Conservation (phyloP, 1,140 invertebrate species). For the Psilanteris sp. region DNA sequence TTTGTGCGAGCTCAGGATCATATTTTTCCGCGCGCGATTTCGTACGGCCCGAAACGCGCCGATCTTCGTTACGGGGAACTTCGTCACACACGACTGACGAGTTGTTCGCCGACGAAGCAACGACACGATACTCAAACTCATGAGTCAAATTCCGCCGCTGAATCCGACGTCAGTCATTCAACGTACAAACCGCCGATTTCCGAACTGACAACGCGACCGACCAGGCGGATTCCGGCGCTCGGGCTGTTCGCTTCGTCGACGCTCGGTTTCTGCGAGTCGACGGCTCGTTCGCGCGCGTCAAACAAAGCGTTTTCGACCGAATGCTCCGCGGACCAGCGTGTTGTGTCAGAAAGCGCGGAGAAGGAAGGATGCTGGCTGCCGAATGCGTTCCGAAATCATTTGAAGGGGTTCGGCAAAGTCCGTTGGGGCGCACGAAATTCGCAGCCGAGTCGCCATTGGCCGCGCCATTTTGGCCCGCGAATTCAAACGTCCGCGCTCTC, state of each 20-base stretch:
- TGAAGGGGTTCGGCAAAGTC: no score
- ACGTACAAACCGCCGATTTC: not conserved
- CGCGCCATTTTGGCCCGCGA: no score
- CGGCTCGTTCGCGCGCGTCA: not conserved
- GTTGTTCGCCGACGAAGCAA: slow-evolving; percentile 49
- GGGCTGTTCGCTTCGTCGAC: not conserved
- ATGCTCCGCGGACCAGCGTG: no score
- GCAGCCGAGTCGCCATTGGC: no score
- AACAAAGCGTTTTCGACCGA: not conserved
- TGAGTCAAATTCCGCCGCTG: slow-evolving; percentile 36
- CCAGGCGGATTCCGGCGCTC: not conserved
- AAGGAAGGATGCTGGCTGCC: no score
- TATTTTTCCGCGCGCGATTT: slow-evolving; percentile 28
- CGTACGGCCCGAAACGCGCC: slow-evolving; percentile 2
- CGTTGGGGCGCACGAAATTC: no score
- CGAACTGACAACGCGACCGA: slow-evolving; percentile 5
- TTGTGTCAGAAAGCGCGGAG: no score
- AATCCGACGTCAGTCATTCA: not conserved
- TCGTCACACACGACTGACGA: slow-evolving; percentile 20
- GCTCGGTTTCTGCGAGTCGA: not conserved
- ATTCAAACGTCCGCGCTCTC: no score
- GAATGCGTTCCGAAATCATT: no score
- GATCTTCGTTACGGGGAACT: slow-evolving; percentile 17
- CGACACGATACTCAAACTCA: slow-evolving; percentile 51
- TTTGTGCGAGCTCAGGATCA: slow-evolving; percentile 28